Percentiles rank a stretch among this genome's conserved stretches.
phyloP scores from a whole-genome alignment of 2,797 vertebrate genomes.

The Manis crassicaudata region DNA sequence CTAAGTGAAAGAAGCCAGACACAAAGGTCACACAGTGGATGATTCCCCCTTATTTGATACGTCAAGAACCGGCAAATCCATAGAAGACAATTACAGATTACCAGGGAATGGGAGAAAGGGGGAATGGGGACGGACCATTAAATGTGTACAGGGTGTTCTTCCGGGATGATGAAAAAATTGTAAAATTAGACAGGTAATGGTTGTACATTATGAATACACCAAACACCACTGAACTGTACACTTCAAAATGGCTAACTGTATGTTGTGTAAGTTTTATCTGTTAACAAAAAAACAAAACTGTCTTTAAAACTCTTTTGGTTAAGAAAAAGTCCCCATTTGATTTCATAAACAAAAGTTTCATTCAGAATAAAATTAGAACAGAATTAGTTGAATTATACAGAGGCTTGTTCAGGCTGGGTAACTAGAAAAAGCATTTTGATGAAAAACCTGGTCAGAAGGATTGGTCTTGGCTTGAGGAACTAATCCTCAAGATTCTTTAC shows the following conservation, averaged over 20 bases:
- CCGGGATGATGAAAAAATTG: neutral
- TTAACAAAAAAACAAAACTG: neutral
- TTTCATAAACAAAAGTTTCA: constrained; percentile 12
- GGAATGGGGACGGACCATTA: neutral
- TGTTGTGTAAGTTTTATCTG: neutral
- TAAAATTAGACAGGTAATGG: neutral
- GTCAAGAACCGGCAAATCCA: neutral
- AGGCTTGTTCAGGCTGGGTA: neutral
- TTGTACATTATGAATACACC: neutral
- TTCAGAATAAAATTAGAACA: neutral
- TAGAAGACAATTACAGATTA: neutral
- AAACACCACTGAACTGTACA: neutral
- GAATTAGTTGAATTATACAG: neutral
- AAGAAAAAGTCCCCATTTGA: constrained; percentile 16
- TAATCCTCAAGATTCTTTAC: neutral
- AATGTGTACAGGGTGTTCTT: neutral
- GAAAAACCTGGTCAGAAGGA: neutral
- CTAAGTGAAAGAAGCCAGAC: neutral
- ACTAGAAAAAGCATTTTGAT: neutral
- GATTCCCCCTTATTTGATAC: neutral
- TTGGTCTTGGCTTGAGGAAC: neutral
- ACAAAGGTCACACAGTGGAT: neutral
- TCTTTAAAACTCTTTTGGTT: constrained; percentile 29
- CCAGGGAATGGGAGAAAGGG: neutral
- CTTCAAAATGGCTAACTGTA: neutral